phyloP scores from a whole-genome alignment of 92 coral and sea anemone species.

The Porites divaricata region DNA sequence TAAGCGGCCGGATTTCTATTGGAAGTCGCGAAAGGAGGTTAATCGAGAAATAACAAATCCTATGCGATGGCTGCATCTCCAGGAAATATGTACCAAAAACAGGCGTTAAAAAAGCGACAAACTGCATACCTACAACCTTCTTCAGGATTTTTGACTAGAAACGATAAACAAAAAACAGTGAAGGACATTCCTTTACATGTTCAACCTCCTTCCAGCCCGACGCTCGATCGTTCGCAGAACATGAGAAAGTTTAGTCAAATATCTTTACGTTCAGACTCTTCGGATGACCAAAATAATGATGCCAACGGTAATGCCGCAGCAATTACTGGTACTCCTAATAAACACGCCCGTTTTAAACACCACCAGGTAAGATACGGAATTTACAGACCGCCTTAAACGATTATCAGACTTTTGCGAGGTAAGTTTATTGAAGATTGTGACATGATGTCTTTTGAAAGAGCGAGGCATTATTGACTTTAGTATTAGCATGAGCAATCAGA shows the following conservation, averaged over 20 bases:
- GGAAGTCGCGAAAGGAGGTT: no score
- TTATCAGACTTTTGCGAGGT: not conserved
- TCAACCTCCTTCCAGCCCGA: conserved; percentile 21
- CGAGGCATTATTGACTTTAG: conserved; percentile 6
- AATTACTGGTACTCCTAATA: conserved; percentile 5
- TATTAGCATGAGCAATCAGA: conserved; percentile 6
- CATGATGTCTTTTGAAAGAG: conserved; percentile 9
- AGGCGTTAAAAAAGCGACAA: conserved; percentile 26
- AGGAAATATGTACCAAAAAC: conserved; percentile 37
- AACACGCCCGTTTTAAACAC: conserved; percentile 4
- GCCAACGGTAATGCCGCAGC: not conserved
- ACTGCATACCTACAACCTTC: conserved; percentile 26
- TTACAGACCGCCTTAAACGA: not conserved
- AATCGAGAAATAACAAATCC: not conserved
- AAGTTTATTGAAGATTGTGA: conserved; percentile 1
- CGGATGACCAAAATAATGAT: not conserved
- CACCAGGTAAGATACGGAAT: conserved; percentile 17
- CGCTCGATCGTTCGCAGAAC: conserved; percentile 4
- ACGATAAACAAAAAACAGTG: not conserved
- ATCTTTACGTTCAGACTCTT: conserved; percentile 23
- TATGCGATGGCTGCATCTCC: conserved; percentile 30
- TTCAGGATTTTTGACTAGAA: conserved; percentile 9
- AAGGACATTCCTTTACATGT: conserved; percentile 21
- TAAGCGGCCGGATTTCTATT: not conserved
- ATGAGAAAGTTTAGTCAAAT: conserved; percentile 48